Evolutionary conservation across 1,140 invertebrate species (phyloP), one percentile per base, ranked within the genome.

Genomic region (Rhagoletis zephyria): DNA sequence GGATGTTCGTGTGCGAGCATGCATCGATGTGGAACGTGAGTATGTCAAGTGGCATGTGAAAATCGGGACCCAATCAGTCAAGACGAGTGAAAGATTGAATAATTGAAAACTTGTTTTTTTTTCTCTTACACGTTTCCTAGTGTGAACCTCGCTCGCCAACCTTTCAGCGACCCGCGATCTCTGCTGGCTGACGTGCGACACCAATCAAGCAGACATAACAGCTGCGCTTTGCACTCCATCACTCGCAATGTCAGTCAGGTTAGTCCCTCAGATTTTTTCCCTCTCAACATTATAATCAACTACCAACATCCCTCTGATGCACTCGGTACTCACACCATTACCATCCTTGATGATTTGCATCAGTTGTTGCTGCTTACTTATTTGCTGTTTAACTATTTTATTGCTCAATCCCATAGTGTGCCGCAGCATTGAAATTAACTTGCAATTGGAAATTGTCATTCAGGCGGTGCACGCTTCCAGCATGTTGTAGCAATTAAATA

Each of bases 1-100:
- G 48, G 1, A 30, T 30, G 30, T 30, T 30, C 0, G 48, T 77
- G 16, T 77, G 42, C 30, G 30, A 30, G 16, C 48, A 67, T 59
- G 74, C n/a, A 6, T 19, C 48, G 30, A 81, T 59, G 48, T 81
- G 51, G 48, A n/a, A 81, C 48, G 74, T 56, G 51, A 56, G 48
- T 81, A 81, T 81, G 74, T 81, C 74, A 81, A 81, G 74, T 81
- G 74, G 74, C 74, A 81, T 81, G 74, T 81, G 74, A 30, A 81
- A 56, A 42, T 81, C 30, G 19, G 74, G 42, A 81, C n/a, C 74
- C 45, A 81, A 81, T 56, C 74, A 19, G 74, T 56, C 74, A 81
- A 59, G 48, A 59, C 6, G 48, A 6, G 16, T n/a, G 74, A 19
- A 30, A 9, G 4, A 19, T 81, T 81, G 48, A 19, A 30, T 51